Base-by-base conservation (phyloP, 2,113 vertebrate species). In the Mionectes macconnelli region DNA sequence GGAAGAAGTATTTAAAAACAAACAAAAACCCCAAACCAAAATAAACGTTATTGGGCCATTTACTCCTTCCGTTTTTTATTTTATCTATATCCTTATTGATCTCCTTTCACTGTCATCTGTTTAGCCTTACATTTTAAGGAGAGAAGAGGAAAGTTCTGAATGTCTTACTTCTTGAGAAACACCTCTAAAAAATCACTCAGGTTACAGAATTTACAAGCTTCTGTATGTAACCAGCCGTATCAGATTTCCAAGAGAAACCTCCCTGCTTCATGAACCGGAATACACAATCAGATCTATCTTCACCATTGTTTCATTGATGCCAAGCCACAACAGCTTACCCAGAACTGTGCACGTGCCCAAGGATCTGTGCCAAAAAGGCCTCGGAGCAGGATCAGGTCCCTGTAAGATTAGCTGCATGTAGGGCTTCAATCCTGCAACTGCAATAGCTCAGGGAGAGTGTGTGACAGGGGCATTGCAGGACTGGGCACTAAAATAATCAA, bases 261-360 rank as follows among this genome's bases (percentile, higher is more conserved):
- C 11, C 6, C 25, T n/a, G 68, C 68, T 93, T 90, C 76, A 74
- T 21, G 59, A 93, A 74, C n/a, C 0, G 0, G 63, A 94, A 88
- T 64, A 68, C 64, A 93, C 59, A 33, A 81, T 68, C 60, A 60
- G 56, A 86, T 68, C 52, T 66, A 86, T 55, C 90, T 72, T 72
- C 62, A 86, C 76, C 69, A 57, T 56, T 87, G 64, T n/a, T 94
- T 84, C 80, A 84, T 1, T 77, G 80, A 94, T 68, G 76, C 76
- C 88, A 95, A 93, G 68, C 52, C 86, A 94, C 83, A 93, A 64
- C n/a, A 84, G 75, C 68, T 81, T 75, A 70, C 35, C 40, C 85
- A 90, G 52, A 93, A 88, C 49, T 37, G n/a, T 64, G 81, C 87
- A 93, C 4, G 1, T 74, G 75, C 84, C 75, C 53, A 52, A 37